Base-by-base conservation (phyloP, 2,888 invertebrate species). In the Drosophila differens region DNA sequence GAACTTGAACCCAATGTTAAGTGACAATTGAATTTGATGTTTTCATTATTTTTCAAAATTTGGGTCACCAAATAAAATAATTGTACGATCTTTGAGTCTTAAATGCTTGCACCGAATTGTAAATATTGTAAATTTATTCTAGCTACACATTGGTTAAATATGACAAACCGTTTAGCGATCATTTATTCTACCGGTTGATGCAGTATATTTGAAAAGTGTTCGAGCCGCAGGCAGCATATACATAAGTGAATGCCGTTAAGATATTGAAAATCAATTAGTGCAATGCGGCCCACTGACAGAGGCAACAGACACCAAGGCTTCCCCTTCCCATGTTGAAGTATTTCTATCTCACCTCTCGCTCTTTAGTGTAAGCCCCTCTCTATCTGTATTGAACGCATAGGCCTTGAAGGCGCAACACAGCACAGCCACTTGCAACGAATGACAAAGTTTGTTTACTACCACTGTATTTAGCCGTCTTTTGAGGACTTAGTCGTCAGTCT, bases 1-100 rank as follows among this genome's bases (percentile, higher is more conserved):
- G 85, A 79, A 74, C 90, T 85, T 85, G 90, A 85, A 82, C 90
- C 39, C 65, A 35, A 59, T 74, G 85, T 85, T 74, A 88, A 88
- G 62, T 82, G 85, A 76, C 76, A 88, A 88, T 85, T 85, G 73
- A 73, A 47, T 49, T 49, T 61, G 71, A 79, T 89, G 77, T 82
- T 85, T 90, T 81, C 64, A 90, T 85, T 77, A 49, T 28, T n/a
- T 32, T 4, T 30, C 14, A 59, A 67, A 68, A 87, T 81, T 76
- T 61, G 52, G 64, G 49, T 58, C 63, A 77, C 61, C 61, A 70
- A 35, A 33, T 54, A 44, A 59, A 44, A 25, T 32, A 41, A 37
- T 32, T 51, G 19, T 32, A 4, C 37, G 4, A 25, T 33, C n/a
- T 60, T 54, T 3, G 19, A 28, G 2, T 33, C 28, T 12, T n/a